Conservation (phyloP, 1,140 invertebrate genomes). For the Ectropis grisescens region DNA sequence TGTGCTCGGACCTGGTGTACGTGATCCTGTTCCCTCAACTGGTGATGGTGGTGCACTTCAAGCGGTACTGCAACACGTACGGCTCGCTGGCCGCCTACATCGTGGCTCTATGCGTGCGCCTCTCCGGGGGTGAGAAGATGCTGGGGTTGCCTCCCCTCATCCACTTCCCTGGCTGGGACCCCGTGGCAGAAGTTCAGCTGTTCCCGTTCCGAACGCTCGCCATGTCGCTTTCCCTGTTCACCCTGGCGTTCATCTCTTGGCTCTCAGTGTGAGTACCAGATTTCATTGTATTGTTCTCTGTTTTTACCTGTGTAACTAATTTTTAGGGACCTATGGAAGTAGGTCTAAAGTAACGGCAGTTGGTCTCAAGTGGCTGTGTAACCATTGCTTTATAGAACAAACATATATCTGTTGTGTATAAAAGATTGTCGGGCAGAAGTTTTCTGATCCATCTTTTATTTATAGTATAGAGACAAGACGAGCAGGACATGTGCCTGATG, state of each 20-base stretch:
- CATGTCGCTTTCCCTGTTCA: conserved; percentile 86
- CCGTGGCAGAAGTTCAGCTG: conserved; percentile 77
- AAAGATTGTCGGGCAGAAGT: no score
- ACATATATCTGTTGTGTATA: no score
- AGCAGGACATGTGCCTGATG: no score
- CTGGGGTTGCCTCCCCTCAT: conserved; percentile 87
- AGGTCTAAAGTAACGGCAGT: no score
- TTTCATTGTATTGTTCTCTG: no score
- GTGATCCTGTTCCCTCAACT: conserved; percentile 98
- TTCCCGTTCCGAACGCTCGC: conserved; percentile 94
- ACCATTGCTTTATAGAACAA: no score
- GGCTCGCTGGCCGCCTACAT: conserved; percentile 93
- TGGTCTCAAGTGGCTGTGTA: no score
- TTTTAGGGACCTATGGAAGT: no score
- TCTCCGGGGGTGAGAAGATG: conserved; percentile 88
- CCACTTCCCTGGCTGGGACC: conserved; percentile 89
- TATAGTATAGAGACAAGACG: no score
- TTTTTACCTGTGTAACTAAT: no score
- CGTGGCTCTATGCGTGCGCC: conserved; percentile 87
- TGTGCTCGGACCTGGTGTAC: conserved; percentile 98
- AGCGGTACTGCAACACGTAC: conserved; percentile 95
- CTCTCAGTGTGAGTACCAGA: conserved; percentile 79
- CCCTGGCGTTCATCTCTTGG: conserved; percentile 83
- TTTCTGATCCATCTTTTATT: no score
- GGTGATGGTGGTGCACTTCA: conserved; percentile 97